phyloP scores from a whole-genome alignment of 1,140 invertebrate species.

The Eriocheir sinensis region DNA sequence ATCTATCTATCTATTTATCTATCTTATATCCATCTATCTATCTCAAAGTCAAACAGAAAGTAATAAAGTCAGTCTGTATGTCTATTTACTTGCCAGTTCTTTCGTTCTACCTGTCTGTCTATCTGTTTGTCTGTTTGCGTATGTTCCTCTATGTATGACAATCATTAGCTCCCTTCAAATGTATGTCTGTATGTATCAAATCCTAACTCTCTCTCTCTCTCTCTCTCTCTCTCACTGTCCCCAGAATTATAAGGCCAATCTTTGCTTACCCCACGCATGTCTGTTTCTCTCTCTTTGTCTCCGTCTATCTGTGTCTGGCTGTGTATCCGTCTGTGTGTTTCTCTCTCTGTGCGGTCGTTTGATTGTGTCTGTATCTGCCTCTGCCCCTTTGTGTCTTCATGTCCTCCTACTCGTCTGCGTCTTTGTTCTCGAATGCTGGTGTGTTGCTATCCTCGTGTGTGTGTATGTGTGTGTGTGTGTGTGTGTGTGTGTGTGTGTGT shows the following conservation, averaged over 20 bases:
- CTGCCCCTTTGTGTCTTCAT: too few relatives aligned
- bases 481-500: not conserved
- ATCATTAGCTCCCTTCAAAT: not conserved
- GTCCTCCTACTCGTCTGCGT: too few relatives aligned
- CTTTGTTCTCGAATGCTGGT: too few relatives aligned
- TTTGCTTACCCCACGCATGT: not conserved
- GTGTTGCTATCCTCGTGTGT: too few relatives aligned
- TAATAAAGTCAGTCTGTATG: too few relatives aligned
- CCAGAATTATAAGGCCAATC: not conserved
- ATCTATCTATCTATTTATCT: too few relatives aligned
- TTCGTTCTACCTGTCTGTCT: too few relatives aligned
- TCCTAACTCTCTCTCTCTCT: not conserved
- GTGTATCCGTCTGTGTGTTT: not conserved
- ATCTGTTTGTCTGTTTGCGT: not conserved
- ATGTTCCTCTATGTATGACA: not conserved
- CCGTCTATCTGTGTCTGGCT: not conserved
- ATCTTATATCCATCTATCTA: too few relatives aligned
- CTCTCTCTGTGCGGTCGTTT: not conserved
- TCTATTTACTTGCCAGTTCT: too few relatives aligned
- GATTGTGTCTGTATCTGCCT: not conserved
- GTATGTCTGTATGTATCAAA: not conserved
- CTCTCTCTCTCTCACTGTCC: not conserved
- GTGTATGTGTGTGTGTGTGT: constrained; percentile 9
- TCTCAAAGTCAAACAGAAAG: too few relatives aligned
- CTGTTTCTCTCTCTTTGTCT: not conserved